Evolutionary conservation across 2,113 vertebrate genomes (phyloP), one percentile per base, ranked within the genome.

Genomic region (Python bivittatus): DNA sequence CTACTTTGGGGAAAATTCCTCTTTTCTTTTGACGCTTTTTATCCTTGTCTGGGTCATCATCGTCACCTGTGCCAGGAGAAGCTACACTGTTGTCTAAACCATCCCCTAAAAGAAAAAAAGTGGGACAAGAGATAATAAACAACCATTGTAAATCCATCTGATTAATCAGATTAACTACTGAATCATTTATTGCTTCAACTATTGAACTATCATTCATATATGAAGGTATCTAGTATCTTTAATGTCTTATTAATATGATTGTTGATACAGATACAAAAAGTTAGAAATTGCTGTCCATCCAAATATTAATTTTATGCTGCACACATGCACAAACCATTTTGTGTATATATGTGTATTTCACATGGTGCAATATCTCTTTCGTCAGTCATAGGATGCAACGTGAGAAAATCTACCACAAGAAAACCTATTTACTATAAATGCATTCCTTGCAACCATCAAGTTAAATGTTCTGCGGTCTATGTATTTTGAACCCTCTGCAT

Each of bases 21-120:
- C 99, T 98, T 97, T 99, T 99, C 98, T 99, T 99, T 98, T 99
- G 99, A 93, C 99, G 98, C 94, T 99, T 99, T 98, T 99, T 99
- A 96, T 99, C 99, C 97, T 99, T 99, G 98, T 99, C 99, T 42
- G 99, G 99, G 95, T 99, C 99, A 38, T 99, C 99, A 0, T 99
- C 99, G 12, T 99, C 99, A 92, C 99, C 99, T 97, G 99, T 99
- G 96, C 99, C 99, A 95, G 99, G 99, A 96, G 99, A 99, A 93
- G 99, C 99, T 96, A 99, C 99, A 56, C 99, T 99, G 98, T 99
- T 99, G 98, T 99, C 99, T 98, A 99, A 98, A 96, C 99, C 99
- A 94, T 99, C 99, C 97, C 99, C 99, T 98, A 97, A 95, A 97
- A 97, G 96, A 93, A 96, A 96, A 86, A 53, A 95, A 93, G 52